Percentiles rank a stretch among this genome's conserved stretches.
These are phyloP conservation scores for Macrobrachium rosenbergii DNA, from an alignment of 1,140 invertebrate species.

Conservation along the genomic window DNA sequence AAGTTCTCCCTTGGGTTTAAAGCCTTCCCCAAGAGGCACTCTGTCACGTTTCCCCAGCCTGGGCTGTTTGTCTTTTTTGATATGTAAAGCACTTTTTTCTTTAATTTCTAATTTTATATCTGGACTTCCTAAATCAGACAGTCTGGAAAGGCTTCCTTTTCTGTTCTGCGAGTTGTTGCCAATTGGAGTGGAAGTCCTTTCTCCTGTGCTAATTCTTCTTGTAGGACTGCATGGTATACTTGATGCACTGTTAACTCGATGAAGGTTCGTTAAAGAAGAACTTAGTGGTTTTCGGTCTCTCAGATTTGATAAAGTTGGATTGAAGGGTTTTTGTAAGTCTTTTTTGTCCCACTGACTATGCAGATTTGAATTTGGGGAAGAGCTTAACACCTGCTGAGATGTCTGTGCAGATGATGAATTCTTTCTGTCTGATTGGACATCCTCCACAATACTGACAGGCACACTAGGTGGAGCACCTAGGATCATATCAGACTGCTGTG, in stretches of 20 bases:
- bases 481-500: slow-evolving; percentile 60
- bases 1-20: slow-evolving; percentile 44
- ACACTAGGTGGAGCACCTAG: slow-evolving; percentile 28
- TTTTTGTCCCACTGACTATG: slow-evolving; percentile 23
- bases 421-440: slow-evolving; percentile 13
- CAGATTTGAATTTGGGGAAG: slow-evolving; percentile 7
- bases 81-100: background rate
- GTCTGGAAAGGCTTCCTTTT: slow-evolving; percentile 38
- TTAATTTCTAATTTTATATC: background rate
- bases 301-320: slow-evolving; percentile 32
- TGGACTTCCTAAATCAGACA: slow-evolving; percentile 20
- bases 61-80: background rate
- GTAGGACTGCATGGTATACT: slow-evolving; percentile 38
- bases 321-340: slow-evolving; percentile 38
- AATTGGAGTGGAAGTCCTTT: slow-evolving; percentile 37
- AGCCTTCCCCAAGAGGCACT: background rate
- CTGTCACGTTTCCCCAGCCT: background rate
- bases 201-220: slow-evolving; percentile 2
- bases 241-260: slow-evolving; percentile 42
- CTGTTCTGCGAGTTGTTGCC: background rate
- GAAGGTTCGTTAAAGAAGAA: slow-evolving; percentile 51
- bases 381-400: background rate
- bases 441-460: background rate
- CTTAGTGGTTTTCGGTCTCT: slow-evolving; percentile 57
- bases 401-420: background rate